These are phyloP conservation scores for Hirtodrosophila cameraria DNA, from an alignment of 2,888 invertebrate genomes.

Conservation along the genomic window DNA sequence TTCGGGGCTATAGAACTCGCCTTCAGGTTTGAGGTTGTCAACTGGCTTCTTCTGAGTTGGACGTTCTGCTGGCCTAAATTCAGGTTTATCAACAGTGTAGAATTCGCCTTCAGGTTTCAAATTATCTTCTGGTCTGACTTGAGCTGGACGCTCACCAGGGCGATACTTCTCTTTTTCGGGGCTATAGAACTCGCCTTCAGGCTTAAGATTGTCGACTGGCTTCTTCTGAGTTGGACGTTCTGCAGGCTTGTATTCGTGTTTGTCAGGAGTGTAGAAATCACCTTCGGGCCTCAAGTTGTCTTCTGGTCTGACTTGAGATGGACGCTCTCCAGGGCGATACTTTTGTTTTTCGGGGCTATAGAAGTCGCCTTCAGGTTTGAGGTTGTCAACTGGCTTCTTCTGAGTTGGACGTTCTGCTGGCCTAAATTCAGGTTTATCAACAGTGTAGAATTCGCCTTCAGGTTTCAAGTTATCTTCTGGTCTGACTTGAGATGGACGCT, in stretches of 20 bases:
- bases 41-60: constrained; percentile 84
- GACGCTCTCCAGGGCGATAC: constrained; percentile 84
- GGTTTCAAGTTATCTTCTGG: constrained; percentile 83
- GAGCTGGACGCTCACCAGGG: constrained; percentile 85
- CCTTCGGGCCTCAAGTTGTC: constrained; percentile 86
- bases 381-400: constrained; percentile 85
- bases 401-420: constrained; percentile 80
- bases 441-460: constrained; percentile 83
- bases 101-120: constrained; percentile 84
- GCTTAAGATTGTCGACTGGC: constrained; percentile 83
- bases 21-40: constrained; percentile 85
- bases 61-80: constrained; percentile 81
- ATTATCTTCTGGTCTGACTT: constrained; percentile 85
- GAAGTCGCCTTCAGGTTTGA: constrained; percentile 86
- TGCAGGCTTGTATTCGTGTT: constrained; percentile 83
- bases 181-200: constrained; percentile 84
- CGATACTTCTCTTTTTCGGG: constrained; percentile 82
- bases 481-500: constrained; percentile 82
- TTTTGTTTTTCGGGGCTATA: constrained; percentile 84
- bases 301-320: constrained; percentile 84
- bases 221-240: constrained; percentile 84
- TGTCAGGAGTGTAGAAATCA: constrained; percentile 84
- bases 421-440: constrained; percentile 82
- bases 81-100: constrained; percentile 81
- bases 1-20: constrained; percentile 84